Evolutionary conservation across 2,888 invertebrate genomes (phyloP), one percentile per base, ranked within the genome.

Genomic region (Aphodius granarius): DNA sequence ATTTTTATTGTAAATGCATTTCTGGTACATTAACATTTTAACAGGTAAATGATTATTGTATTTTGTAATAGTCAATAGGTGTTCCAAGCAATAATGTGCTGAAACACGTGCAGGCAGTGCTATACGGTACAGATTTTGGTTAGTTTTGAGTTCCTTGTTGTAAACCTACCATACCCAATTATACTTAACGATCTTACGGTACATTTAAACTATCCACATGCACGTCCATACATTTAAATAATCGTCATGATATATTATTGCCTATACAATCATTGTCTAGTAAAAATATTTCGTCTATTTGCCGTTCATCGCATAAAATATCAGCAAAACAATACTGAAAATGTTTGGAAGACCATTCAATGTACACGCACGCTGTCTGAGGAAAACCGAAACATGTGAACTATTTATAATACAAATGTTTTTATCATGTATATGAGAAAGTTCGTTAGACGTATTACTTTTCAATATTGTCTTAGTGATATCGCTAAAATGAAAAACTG

Each of bases 41-140:
- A 87, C 86, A 87, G 85, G 85, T 86, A 86, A 85, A 86, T 86
- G 85, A 86, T 86, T 86, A 84, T 86, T 81, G 85, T 84, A 85
- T 86, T 86, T 83, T 85, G 84, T 84, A 86, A 85, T 87, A 87
- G 86, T 87, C 86, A 86, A 86, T 86, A 85, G 83, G 86, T 87
- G 87, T 87, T 87, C 86, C 87, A 86, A 87, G 87, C 87, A 84
- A 84, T 86, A 86, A 85, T 85, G 87, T 86, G 86, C 85, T 86
- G 86, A 87, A 87, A 87, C 87, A 87, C 86, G 82, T 81, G 83
- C 84, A 87, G 87, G 87, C 87, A 87, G 87, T 87, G 87, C 87
- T 87, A 87, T 87, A 87, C 87, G 85, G 86, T 87, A 86, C 83
- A 85, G 77, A 78, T 77, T 77, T 68, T 65, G 6, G 65, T 65